A percentile compares a stretch with the other conserved stretches of the same genome.
Evolutionary conservation across 23 tunicate genomes (phyloP).

Genomic region (Phallusia fumigata): DNA sequence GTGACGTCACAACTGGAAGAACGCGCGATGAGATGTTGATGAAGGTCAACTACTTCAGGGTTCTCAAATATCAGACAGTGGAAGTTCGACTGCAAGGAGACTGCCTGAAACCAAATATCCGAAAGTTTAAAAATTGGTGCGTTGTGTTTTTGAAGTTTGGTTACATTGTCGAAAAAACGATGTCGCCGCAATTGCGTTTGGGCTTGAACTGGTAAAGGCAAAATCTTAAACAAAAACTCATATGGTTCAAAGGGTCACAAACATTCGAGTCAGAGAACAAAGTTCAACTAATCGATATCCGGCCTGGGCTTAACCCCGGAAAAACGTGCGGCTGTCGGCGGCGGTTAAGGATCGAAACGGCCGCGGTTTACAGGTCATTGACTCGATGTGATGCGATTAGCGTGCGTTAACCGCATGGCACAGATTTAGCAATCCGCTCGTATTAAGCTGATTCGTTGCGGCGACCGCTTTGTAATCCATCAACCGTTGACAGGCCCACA

Average conservation of each 20-base stretch:
- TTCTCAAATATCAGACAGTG: constrained; percentile 64
- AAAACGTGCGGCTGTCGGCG: not conserved
- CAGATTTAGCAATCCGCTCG: not conserved
- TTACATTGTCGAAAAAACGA: no score
- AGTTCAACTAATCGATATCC: not conserved
- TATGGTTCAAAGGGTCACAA: not conserved
- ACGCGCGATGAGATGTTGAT: constrained; percentile 49
- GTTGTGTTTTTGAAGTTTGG: no score
- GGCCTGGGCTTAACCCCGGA: not conserved
- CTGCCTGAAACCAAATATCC: constrained; percentile 44
- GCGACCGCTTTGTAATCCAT: not conserved
- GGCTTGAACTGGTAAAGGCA: no score
- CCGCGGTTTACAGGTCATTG: not conserved
- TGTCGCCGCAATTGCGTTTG: no score
- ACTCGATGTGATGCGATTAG: not conserved
- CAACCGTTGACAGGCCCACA: not conserved
- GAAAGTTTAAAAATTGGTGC: no score
- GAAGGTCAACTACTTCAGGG: constrained; percentile 48
- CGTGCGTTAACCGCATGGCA: not conserved
- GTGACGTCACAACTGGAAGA: constrained; percentile 68
- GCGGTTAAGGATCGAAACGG: not conserved
- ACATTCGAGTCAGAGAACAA: no score
- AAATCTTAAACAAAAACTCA: no score
- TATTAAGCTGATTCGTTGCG: constrained; percentile 1
- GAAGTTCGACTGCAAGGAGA: constrained; percentile 34